phyloP scores from a whole-genome alignment of 2,888 invertebrate species.

The Lithophane leautieri region DNA sequence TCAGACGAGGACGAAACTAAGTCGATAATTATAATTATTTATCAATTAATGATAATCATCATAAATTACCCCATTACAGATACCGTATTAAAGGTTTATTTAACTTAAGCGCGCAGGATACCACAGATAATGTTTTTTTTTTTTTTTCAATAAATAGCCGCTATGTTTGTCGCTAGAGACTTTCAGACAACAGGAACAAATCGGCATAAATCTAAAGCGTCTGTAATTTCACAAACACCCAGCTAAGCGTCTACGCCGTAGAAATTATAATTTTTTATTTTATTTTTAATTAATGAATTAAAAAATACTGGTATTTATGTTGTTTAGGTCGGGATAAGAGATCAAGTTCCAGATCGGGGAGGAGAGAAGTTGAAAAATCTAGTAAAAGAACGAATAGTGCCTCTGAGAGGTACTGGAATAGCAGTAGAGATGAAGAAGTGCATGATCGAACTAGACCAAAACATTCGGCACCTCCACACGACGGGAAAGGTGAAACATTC shows the following conservation, averaged over 20 bases:
- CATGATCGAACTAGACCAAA: constrained; percentile 84
- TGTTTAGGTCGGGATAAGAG: constrained; percentile 85
- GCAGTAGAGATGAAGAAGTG: constrained; percentile 80
- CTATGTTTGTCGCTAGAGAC: not conserved
- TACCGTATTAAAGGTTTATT: not conserved
- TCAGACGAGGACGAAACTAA: not conserved
- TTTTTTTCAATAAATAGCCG: no score
- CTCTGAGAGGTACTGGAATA: constrained; percentile 85
- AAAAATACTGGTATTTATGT: not conserved
- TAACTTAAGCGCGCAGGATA: not conserved
- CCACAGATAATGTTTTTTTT: no score
- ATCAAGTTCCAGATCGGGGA: constrained; percentile 84
- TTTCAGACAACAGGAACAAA: not conserved
- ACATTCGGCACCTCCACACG: constrained; percentile 78
- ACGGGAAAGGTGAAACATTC: constrained; percentile 79
- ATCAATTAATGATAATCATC: not conserved
- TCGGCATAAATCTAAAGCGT: not conserved
- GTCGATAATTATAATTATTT: constrained; percentile 5
- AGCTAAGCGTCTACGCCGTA: not conserved
- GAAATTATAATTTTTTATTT: no score
- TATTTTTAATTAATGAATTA: not conserved
- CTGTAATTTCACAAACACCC: not conserved
- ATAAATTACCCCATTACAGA: not conserved
- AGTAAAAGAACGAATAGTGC: constrained; percentile 84
- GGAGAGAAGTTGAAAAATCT: constrained; percentile 83